A percentile compares a stretch with the other conserved stretches of the same genome.
Conservation (phyloP, 2,888 invertebrate species). For the Odontothrips loti region DNA sequence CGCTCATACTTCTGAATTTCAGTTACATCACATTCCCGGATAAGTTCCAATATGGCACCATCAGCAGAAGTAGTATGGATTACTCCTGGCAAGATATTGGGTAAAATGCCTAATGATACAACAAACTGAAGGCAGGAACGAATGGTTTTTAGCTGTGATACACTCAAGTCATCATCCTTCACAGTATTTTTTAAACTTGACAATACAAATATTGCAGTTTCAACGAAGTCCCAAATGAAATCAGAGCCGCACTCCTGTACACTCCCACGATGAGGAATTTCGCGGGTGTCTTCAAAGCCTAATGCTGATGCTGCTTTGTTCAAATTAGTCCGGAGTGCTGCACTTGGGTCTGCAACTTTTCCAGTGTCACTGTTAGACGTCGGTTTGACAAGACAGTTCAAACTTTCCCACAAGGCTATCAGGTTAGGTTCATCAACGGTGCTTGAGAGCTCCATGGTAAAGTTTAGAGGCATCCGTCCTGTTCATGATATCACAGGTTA, state of each 20-base stretch:
- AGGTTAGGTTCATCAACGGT: neutral
- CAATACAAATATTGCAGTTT: constrained; percentile 21
- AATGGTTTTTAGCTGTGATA: constrained; percentile 62
- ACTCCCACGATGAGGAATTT: neutral
- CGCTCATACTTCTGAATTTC: constrained; percentile 40
- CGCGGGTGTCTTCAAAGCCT: neutral
- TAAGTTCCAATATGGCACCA: constrained; percentile 27
- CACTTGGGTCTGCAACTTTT: neutral
- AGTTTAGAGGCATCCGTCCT: too few species aligned
- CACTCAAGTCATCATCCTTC: constrained; percentile 51
- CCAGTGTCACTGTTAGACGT: neutral
- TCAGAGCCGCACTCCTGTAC: neutral
- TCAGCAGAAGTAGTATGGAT: constrained; percentile 50
- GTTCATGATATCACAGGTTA: too few species aligned
- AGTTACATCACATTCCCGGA: constrained; percentile 46
- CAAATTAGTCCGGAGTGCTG: neutral
- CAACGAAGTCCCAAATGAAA: neutral
- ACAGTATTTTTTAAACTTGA: constrained; percentile 32
- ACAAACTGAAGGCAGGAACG: constrained; percentile 59
- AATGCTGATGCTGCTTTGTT: neutral
- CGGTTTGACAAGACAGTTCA: neutral
- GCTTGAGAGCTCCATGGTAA: too few species aligned
- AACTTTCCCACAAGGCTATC: neutral
- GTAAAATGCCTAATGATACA: constrained; percentile 61
- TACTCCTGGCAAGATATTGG: constrained; percentile 61